A percentile compares a stretch with the other conserved stretches of the same genome.
These are phyloP conservation scores for Drosophila ironensis DNA, from an alignment of 1,140 invertebrate species.

Conservation along the genomic window DNA sequence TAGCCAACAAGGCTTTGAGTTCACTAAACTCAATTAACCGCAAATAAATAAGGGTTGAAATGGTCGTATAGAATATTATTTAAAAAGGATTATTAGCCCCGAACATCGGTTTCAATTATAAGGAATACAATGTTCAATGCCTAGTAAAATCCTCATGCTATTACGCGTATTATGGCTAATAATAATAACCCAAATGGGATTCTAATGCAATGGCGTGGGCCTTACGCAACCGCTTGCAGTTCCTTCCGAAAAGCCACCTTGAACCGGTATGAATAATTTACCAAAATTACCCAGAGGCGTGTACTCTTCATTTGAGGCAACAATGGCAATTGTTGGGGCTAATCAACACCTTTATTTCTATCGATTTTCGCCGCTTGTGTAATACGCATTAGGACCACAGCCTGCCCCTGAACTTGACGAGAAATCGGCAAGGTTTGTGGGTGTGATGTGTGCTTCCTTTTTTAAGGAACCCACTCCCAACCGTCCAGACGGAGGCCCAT, in stretches of 20 bases:
- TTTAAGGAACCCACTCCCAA: not conserved
- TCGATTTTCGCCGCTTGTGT: conserved; percentile 64
- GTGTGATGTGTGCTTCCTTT: not conserved
- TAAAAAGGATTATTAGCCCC: no score
- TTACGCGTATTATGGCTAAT: no score
- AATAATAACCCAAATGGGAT: not conserved
- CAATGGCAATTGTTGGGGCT: conserved; percentile 12
- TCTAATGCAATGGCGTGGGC: not conserved
- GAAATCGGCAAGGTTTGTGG: not conserved
- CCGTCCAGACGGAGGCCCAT: conserved; percentile 27
- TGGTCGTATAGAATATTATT: no score
- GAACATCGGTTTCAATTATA: no score
- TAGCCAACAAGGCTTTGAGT: not conserved
- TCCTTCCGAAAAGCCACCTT: not conserved
- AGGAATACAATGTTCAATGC: no score
- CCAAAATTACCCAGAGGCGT: conserved; percentile 6
- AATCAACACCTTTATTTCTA: conserved; percentile 50
- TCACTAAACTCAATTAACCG: not conserved
- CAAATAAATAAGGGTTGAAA: no score
- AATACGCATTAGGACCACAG: conserved; percentile 44
- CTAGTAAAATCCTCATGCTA: no score
- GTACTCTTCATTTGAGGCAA: conserved; percentile 1
- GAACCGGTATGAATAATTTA: conserved; percentile 36
- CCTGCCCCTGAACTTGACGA: conserved; percentile 62
- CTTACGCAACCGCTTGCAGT: conserved; percentile 17